Percentiles rank a stretch among this genome's conserved stretches.
Evolutionary conservation across 2,113 vertebrate species (phyloP).

Genomic region (Prietella phreatophila): DNA sequence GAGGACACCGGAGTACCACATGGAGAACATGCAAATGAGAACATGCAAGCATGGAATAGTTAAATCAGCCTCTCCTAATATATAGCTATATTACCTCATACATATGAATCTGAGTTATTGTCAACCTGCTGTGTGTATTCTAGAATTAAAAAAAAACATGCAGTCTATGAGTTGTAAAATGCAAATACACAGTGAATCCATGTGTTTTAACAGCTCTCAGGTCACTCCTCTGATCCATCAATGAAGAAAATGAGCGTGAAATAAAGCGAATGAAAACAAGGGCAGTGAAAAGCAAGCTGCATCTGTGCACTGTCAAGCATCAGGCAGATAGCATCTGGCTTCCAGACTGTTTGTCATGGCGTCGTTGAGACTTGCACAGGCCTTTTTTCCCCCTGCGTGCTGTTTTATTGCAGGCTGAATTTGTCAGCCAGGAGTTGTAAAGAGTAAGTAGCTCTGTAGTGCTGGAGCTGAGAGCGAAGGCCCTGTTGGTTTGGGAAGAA

Average conservation of each 20-base stretch:
- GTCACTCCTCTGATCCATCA: conserved; percentile 27
- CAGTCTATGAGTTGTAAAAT: conserved; percentile 3
- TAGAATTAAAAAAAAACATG: background rate
- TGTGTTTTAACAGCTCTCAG: conserved; percentile 12
- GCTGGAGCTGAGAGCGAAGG: conserved; percentile 13
- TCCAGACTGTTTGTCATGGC: conserved; percentile 45
- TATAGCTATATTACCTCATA: background rate
- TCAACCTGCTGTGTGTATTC: background rate
- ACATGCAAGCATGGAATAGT: background rate
- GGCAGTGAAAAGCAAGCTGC: conserved; percentile 28
- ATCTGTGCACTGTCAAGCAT: conserved; percentile 32
- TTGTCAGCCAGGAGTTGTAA: conserved; percentile 52
- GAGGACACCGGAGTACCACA: too few relatives aligned
- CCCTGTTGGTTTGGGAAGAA: conserved; percentile 23
- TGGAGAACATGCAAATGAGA: too few relatives aligned
- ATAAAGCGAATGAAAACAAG: conserved; percentile 32
- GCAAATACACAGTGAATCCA: background rate
- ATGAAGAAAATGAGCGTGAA: conserved; percentile 27
- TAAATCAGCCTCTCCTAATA: background rate
- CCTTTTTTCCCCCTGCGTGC: conserved; percentile 30
- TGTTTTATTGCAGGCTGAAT: conserved; percentile 50
- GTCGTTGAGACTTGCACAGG: conserved; percentile 24
- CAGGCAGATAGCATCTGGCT: conserved; percentile 47
- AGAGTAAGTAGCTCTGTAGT: conserved; percentile 42
- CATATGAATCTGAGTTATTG: background rate